A percentile compares a stretch with the other conserved stretches of the same genome.
phyloP scores from a whole-genome alignment of 2,888 invertebrate genomes.

The Heliconius sara region DNA sequence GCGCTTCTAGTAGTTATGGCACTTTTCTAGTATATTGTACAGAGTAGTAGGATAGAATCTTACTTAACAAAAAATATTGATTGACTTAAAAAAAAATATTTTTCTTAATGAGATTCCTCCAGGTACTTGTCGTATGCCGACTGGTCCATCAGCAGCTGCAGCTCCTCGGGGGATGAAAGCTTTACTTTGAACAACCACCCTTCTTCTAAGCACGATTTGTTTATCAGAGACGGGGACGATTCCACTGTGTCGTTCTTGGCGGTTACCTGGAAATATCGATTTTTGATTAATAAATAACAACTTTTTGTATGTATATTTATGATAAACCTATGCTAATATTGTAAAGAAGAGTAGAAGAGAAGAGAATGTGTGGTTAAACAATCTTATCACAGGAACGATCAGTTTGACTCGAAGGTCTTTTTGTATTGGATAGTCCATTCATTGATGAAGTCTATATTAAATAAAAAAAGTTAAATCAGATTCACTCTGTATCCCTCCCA shows the following conservation, averaged over 20 bases:
- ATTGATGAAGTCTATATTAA: no score
- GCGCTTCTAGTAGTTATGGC: neutral
- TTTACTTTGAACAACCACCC: constrained; percentile 94
- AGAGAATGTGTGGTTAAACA: no score
- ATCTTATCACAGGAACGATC: no score
- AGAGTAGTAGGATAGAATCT: neutral
- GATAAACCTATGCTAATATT: no score
- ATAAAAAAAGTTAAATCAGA: no score
- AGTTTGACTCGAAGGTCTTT: no score
- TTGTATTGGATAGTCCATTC: no score
- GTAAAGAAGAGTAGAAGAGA: no score
- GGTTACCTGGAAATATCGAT: constrained; percentile 77
- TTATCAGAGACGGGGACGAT: constrained; percentile 90
- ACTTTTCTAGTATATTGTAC: neutral
- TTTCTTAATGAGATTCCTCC: constrained; percentile 61
- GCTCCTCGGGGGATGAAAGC: constrained; percentile 86
- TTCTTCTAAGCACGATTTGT: constrained; percentile 91
- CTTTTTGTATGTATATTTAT: no score
- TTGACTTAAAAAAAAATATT: neutral
- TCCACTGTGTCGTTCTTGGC: constrained; percentile 89
- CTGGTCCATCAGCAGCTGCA: constrained; percentile 89
- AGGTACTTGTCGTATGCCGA: constrained; percentile 87
- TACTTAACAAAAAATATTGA: neutral
- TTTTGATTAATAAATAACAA: neutral
- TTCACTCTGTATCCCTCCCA: no score